phyloP scores from a whole-genome alignment of 2,113 vertebrate genomes.

The Bubalus kerabau region DNA sequence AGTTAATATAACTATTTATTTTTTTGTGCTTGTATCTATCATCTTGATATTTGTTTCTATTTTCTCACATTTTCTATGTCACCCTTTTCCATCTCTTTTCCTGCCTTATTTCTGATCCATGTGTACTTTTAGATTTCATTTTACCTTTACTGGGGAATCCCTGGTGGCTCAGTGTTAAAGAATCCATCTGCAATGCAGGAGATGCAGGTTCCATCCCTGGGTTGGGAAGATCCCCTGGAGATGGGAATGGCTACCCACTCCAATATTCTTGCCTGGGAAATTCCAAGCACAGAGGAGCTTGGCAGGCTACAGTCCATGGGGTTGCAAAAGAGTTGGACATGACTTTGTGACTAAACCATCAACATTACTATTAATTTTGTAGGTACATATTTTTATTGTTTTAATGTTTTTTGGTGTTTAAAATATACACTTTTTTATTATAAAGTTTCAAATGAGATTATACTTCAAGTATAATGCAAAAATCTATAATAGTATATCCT shows the following conservation, averaged over 20 bases:
- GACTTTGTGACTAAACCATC: not conserved
- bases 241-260: not conserved
- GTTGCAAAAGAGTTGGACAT: not conserved
- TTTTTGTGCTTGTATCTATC: not conserved
- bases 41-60: not conserved
- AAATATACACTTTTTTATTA: not conserved
- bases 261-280: not conserved
- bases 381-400: not conserved
- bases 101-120: not conserved
- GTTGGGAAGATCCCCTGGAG: not conserved
- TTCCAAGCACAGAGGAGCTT: not conserved
- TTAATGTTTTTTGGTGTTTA: not conserved
- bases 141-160: not conserved
- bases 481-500: not conserved
- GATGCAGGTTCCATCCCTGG: not conserved
- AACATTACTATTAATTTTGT: not conserved
- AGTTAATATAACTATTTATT: not conserved
- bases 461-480: not conserved
- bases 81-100: accelerated
- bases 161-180: not conserved
- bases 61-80: not conserved
- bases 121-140: not conserved
- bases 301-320: not conserved
- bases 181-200: not conserved
- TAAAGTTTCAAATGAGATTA: not conserved